Conservation (phyloP, 2,113 vertebrate genomes). For the Pteropus alecto region DNA sequence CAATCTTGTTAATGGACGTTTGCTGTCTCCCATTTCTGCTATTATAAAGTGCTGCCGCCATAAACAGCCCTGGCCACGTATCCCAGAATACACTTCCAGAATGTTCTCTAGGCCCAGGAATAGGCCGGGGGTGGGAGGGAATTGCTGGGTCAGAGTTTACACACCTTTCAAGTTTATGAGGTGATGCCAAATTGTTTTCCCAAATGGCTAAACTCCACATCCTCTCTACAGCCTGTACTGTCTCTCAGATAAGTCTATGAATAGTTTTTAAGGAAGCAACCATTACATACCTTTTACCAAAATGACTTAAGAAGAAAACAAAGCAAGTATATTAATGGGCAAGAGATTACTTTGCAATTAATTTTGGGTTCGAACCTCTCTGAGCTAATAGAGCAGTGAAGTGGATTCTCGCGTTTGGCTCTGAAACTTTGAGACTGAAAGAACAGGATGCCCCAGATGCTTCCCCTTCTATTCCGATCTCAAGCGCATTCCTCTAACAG, state of each 20-base stretch:
- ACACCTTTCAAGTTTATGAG: neutral
- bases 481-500: neutral
- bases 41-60: neutral
- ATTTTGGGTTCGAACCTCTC: neutral
- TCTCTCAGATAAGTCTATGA: neutral
- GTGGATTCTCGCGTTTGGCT: neutral
- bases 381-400: neutral
- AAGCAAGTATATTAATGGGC: neutral
- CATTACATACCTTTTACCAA: neutral
- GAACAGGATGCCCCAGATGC: slow-evolving; percentile 59
- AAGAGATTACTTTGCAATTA: neutral
- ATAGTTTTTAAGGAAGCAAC: neutral
- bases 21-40: neutral
- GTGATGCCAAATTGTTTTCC: neutral
- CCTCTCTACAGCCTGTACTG: neutral
- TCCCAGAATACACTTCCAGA: neutral
- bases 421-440: neutral
- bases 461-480: slow-evolving; percentile 50
- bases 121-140: neutral
- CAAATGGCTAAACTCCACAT: neutral
- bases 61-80: rapidly evolving
- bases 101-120: neutral
- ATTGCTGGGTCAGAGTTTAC: neutral
- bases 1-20: neutral
- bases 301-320: neutral